Conservation (phyloP, 92 coral and sea anemone species). For the Pocillopora meandrina region DNA sequence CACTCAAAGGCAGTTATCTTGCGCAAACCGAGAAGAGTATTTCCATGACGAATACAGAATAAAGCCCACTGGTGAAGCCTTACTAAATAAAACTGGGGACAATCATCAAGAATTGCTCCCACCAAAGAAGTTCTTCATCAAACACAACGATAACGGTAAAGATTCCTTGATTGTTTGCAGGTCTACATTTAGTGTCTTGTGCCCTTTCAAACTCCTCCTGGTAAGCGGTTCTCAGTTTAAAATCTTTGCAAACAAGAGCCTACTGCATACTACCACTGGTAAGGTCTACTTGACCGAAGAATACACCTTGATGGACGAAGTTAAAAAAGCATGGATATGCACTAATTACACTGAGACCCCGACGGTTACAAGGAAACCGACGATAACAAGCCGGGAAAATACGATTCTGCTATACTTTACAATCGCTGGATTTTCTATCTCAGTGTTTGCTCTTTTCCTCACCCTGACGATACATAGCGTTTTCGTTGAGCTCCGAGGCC, state of each 20-base stretch:
- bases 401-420: slow-evolving; percentile 62
- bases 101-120: slow-evolving; percentile 36
- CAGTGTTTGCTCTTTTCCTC: slow-evolving; percentile 60
- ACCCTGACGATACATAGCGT: slow-evolving; percentile 71
- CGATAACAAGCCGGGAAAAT: not conserved
- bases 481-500: slow-evolving; percentile 73
- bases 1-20: slow-evolving; percentile 66
- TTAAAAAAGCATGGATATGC: slow-evolving; percentile 59
- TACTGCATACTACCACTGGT: slow-evolving; percentile 70
- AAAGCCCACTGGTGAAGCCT: slow-evolving; percentile 27
- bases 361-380: not conserved
- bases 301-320: slow-evolving; percentile 54
- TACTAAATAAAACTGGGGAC: slow-evolving; percentile 34
- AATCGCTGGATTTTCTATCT: slow-evolving; percentile 65
- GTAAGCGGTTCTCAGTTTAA: slow-evolving; percentile 50
- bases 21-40: slow-evolving; percentile 51
- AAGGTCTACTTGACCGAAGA: slow-evolving; percentile 57
- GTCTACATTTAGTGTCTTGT: slow-evolving; percentile 60
- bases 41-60: slow-evolving; percentile 44
- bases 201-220: slow-evolving; percentile 57
- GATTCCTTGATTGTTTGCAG: slow-evolving; percentile 52
- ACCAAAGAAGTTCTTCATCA: slow-evolving; percentile 44
- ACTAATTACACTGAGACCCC: slow-evolving; percentile 57
- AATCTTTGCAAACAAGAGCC: slow-evolving; percentile 61
- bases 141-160: not conserved